Base-by-base conservation (phyloP, 1,140 invertebrate genomes). In the Ctenoplectra terminalis region DNA sequence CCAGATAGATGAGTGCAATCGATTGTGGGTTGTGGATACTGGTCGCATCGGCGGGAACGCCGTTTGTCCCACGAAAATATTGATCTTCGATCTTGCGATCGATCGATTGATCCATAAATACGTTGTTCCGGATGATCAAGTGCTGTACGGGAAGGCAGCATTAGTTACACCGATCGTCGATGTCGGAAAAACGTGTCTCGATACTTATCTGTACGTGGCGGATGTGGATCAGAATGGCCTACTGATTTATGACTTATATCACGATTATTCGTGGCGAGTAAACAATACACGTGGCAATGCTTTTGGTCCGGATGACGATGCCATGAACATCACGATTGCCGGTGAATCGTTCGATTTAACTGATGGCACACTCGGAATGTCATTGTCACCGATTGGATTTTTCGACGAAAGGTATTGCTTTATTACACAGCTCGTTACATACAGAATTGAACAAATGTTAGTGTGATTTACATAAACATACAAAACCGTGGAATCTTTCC, bases 1-100 rank as follows among this genome's bases (percentile, higher is more conserved):
- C 58, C 90, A 96, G 95, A 95, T 95, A 60, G 95, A 95, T 85
- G 93, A 94, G 81, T 95, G 95, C 89, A 92, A 95, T 86, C 94
- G 95, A 50, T 89, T 95, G 46, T 95, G 95, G 95, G 92, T 95
- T 23, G 93, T 95, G 89, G 95, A 95, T 81, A 85, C 93, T 0
- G 95, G 95, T 17, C 93, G 94, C 69, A 93, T 93, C 9, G 90
- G 91, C 2, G 88, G 90, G 1, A 87, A 89, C 1, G 81, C 94
- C 23, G 82, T 93, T 26, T 95, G 95, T 82, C 94, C 94, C 0
- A 89, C 94, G 7, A 95, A 95, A 85, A 92, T 95, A 11, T 85
- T 95, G 31, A 95, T 95, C 48, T 95, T 95, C 78, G 93, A 95
- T 90, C 90, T 95, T 2, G 85, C 85, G 4, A 95, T 91, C 13